Evolutionary conservation across 37 sponge, comb jelly and placozoan species (phyloP), one percentile per base, ranked within the genome.

Genomic region (Lycopodina hypogea): DNA sequence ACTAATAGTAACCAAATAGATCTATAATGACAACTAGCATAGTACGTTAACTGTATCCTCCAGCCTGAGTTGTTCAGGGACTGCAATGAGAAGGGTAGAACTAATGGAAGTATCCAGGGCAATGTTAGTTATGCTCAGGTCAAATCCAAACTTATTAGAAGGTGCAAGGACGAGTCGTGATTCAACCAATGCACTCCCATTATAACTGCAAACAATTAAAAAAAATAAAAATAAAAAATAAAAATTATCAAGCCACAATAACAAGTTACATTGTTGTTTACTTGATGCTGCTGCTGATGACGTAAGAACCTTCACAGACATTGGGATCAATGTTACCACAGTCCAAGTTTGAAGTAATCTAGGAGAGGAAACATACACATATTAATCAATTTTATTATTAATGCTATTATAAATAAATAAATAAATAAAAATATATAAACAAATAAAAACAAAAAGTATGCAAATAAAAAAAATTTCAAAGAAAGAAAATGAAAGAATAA

Each of bases 121-220:
- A 34, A 78, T 48, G 56, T 85, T 85, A 35, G 67, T 57, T n/a
- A 85, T 42, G 23, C 7, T 78, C 39, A 78, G 28, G 7, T 70
- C 9, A 57, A 48, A 77, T 7, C 85, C 62, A 63, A 84, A 84
- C 33, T 34, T 38, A 30, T 68, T 56, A 17, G 51, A 70, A 1
- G 78, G 28, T 24, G 71, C 84, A 56, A 84, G 50, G 3, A 70
- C 2, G 35, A 81, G 40, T 37, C 52, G 56, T n/a, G 7, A 21
- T n/a, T 66, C 32, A 12, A 26, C 63, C 40, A 63, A 6, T 17
- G 50, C 28, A 42, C 33, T 65, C 33, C 6, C 28, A 62, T 15
- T 18, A 3, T 18, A 58, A 58, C 59, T 58, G 14, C 26, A 2
- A 58, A 15, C n/a, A n/a, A n/a, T n/a, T n/a, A 52, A 15, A 52